Evolutionary conservation across 1,140 invertebrate genomes (phyloP), one percentile per base, ranked within the genome.

Genomic region (Psilanteris sp.): DNA sequence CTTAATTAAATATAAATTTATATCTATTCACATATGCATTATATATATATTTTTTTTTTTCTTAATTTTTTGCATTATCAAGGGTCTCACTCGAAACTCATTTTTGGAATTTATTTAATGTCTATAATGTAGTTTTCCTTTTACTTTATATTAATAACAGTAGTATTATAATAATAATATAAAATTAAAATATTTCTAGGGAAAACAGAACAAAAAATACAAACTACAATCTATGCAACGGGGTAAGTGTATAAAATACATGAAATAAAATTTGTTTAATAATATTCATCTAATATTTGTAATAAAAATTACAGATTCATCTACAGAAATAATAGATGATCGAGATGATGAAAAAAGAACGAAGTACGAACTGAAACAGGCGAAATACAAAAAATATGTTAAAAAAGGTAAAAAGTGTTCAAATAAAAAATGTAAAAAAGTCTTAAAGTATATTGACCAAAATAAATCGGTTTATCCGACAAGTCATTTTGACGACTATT

Each of bases 391-490:
- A 61, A 74, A 74, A 26, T 55, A 61, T 55, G n/a, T 9, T 24
- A 74, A 74, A 74, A 74, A 74, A 74, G 71, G 71, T 74, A 67
- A 64, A 74, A 66, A 67, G 22, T 73, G 43, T 66, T 73, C 36
- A 50, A 73, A 29, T 59, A 62, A 52, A 48, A 66, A 66, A 50
- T 57, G 68, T 62, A 54, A 62, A 9, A 54, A 71, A 54, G 10
- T 37, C n/a, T 41, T 61, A 44, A 61, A 46, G 13, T 54, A 46
- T 71, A 71, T 14, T 52, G 37, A 46, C 46, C 61, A 54, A 61
- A 50, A 27, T 52, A 52, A 27, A 39, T 46, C 52, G 10, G 27
- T 59, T 37, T 15, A 59, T 10, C 27, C 36, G 14, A 59, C 29
- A 24, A 70, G 54, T 36, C 54, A 59, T 68, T 68, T 68, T 27